Evolutionary conservation across 1,140 invertebrate genomes (phyloP).

Genomic region (Venustaconcha ellipsiformis): DNA sequence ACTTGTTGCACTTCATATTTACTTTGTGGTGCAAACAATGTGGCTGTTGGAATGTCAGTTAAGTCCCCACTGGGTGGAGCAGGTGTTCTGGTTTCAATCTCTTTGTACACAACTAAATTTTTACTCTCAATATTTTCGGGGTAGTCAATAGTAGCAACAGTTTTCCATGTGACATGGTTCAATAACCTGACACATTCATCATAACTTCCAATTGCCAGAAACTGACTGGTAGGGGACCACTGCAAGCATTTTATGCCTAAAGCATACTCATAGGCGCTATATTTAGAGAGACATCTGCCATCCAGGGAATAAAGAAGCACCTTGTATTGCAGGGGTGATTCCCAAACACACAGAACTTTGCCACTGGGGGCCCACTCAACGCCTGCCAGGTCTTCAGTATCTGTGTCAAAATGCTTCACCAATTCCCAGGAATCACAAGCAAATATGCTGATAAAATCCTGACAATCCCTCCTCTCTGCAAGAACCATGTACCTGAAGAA

Average conservation of each 20-base stretch:
- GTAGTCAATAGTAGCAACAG: constrained; percentile 50
- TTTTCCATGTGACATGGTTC: constrained; percentile 70
- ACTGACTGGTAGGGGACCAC: constrained; percentile 71
- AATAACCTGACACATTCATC: constrained; percentile 70
- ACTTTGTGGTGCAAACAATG: constrained; percentile 54
- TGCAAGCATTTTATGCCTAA: constrained; percentile 68
- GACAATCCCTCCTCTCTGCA: constrained; percentile 70
- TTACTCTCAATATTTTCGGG: constrained; percentile 39
- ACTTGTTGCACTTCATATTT: constrained; percentile 63
- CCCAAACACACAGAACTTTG: constrained; percentile 68
- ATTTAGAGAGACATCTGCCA: constrained; percentile 67
- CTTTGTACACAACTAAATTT: constrained; percentile 52
- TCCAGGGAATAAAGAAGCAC: constrained; percentile 68
- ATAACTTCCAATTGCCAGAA: constrained; percentile 69
- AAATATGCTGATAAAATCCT: constrained; percentile 71
- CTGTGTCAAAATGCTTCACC: constrained; percentile 70
- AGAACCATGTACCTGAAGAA: constrained; percentile 66
- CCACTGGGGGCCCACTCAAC: constrained; percentile 69
- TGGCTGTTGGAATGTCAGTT: constrained; percentile 39
- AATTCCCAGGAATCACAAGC: constrained; percentile 69
- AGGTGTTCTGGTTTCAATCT: constrained; percentile 50
- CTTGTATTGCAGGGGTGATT: constrained; percentile 67
- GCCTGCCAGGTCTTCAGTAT: constrained; percentile 68
- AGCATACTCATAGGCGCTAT: constrained; percentile 67
- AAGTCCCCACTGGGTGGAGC: constrained; percentile 34